These are phyloP conservation scores for Montipora efflorescens DNA, from an alignment of 64 coral and sea anemone genomes.

Conservation along the genomic window DNA sequence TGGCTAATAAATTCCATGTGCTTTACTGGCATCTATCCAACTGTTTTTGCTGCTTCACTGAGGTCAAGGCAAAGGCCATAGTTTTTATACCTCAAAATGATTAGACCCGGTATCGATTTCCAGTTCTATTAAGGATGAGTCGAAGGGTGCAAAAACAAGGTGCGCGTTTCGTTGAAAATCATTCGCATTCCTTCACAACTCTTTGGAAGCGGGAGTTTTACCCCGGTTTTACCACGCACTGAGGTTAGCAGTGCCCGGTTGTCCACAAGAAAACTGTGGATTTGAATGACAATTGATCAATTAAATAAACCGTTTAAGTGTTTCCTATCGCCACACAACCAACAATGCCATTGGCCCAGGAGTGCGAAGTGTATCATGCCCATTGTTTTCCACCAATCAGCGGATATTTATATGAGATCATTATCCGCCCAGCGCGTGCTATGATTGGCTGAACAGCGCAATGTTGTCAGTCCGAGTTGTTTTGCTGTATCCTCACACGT, in stretches of 20 bases:
- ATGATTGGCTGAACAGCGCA: constrained; percentile 75
- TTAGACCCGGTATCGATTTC: not conserved
- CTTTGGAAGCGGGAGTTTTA: not conserved
- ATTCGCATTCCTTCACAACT: constrained; percentile 32
- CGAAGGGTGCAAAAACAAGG: not conserved
- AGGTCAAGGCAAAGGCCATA: constrained; percentile 30
- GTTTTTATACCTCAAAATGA: not conserved
- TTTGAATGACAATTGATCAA: constrained; percentile 99
- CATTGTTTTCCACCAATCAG: constrained; percentile 96
- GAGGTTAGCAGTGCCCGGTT: not conserved
- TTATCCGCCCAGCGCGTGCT: constrained; percentile 54
- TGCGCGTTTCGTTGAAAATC: not conserved
- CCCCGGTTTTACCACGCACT: not conserved
- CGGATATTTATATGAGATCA: constrained; percentile 89
- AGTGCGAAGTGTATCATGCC: constrained; percentile 85
- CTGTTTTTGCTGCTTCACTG: not conserved
- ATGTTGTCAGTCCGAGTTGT: constrained; percentile 85
- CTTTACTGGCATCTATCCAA: constrained; percentile 70
- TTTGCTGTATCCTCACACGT: constrained; percentile 87
- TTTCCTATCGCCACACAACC: constrained; percentile 86
- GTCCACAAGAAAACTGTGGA: constrained; percentile 66
- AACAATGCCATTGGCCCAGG: constrained; percentile 90
- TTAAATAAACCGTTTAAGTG: constrained; percentile 99
- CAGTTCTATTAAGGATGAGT: not conserved
- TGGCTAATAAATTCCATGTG: constrained; percentile 77